Percentiles rank a stretch among this genome's conserved stretches.
phyloP scores from a whole-genome alignment of 2,888 invertebrate species.

The Spialia ferax region DNA sequence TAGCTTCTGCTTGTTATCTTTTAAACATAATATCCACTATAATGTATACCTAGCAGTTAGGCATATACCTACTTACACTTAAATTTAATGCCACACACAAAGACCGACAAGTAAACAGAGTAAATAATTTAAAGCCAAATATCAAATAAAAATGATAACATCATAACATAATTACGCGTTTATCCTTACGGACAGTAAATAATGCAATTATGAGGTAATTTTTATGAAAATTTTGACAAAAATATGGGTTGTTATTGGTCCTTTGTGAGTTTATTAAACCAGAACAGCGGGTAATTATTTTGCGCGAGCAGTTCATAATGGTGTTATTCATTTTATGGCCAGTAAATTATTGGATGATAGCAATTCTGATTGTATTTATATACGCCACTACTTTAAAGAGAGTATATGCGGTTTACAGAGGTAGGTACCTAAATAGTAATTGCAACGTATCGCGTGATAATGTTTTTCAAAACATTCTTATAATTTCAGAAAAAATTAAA shows the following conservation, averaged over 20 bases:
- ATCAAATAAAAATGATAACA: neutral
- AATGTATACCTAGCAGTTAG: no score
- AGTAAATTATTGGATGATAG: constrained; percentile 15
- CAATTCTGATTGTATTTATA: constrained; percentile 10
- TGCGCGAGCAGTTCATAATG: constrained; percentile 18
- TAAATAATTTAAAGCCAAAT: neutral
- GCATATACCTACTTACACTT: no score
- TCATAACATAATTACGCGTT: neutral
- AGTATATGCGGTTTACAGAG: no score
- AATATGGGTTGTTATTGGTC: constrained; percentile 22
- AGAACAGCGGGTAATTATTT: constrained; percentile 24
- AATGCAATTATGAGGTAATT: neutral
- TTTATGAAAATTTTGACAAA: constrained; percentile 2
- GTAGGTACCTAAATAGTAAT: no score
- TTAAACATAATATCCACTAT: no score
- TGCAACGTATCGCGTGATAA: no score
- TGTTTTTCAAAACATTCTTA: no score
- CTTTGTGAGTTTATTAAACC: constrained; percentile 18
- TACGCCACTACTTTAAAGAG: neutral
- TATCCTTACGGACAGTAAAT: neutral
- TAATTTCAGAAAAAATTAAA: no score
- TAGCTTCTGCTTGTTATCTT: no score
- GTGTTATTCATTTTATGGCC: constrained; percentile 17
- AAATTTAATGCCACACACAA: no score
- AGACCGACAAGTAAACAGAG: no score